phyloP scores from a whole-genome alignment of 2,113 vertebrate genomes.

The Muscicapa adusta region DNA sequence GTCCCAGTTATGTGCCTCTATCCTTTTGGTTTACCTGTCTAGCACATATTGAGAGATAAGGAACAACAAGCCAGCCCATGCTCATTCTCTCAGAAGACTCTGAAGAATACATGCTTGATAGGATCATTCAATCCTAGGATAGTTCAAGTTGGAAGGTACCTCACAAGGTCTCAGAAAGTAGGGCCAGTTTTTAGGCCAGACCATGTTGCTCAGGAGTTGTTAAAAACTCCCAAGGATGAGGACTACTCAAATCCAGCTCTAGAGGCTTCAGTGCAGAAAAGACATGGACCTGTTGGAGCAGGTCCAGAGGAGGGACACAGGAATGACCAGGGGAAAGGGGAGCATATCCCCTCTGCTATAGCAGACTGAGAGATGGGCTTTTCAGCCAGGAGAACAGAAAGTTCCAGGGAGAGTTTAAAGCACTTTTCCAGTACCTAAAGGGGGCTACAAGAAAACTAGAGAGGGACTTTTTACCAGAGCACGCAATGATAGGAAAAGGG shows the following conservation, averaged over 20 bases:
- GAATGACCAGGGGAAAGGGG: neutral
- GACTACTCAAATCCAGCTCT: neutral
- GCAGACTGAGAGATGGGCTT: neutral
- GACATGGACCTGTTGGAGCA: neutral
- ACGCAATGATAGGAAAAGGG: neutral
- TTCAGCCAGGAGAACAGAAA: neutral
- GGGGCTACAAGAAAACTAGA: neutral
- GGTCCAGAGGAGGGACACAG: neutral
- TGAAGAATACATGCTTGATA: neutral
- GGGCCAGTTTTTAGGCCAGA: neutral
- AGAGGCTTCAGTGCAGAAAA: neutral
- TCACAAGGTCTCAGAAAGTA: neutral
- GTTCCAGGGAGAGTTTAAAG: neutral
- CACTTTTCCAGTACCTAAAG: neutral
- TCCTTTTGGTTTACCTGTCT: neutral
- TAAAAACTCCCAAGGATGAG: neutral
- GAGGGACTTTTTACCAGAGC: neutral
- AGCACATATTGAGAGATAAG: neutral
- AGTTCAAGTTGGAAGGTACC: neutral
- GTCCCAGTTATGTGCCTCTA: neutral
- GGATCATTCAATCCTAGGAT: neutral
- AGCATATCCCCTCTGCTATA: neutral
- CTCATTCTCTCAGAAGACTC: neutral
- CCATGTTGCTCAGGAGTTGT: neutral
- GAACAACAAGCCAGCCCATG: neutral